A percentile compares a stretch with the other conserved stretches of the same genome.
Conservation (phyloP, 2,113 vertebrate species). For the Catagonus wagneri region DNA sequence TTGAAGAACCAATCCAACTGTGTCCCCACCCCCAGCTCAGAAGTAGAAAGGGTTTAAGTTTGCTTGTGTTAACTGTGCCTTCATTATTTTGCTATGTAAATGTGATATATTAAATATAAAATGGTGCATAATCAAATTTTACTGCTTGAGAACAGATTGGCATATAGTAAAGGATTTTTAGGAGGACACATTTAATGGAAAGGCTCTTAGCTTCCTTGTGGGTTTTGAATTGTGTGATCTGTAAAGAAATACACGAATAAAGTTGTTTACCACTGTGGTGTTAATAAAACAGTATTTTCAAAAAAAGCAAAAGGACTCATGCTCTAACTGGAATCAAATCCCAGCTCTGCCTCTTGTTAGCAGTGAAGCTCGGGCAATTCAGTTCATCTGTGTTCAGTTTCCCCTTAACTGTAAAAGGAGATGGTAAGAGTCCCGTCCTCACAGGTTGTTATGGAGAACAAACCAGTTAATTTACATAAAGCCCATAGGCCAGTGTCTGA, state of each 20-base stretch:
- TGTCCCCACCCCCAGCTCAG: slow-evolving; percentile 61
- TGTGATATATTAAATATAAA: slow-evolving; percentile 72
- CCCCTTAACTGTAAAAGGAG: background rate
- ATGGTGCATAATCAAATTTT: slow-evolving; percentile 75
- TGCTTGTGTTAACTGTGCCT: slow-evolving; percentile 79
- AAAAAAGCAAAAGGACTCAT: slow-evolving; percentile 55
- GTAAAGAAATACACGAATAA: slow-evolving; percentile 55
- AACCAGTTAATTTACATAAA: background rate
- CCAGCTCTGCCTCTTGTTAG: background rate
- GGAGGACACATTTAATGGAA: slow-evolving; percentile 63
- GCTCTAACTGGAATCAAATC: slow-evolving; percentile 50
- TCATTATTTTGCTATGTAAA: slow-evolving; percentile 79
- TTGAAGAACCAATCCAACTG: slow-evolving; percentile 68
- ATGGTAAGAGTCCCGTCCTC: background rate
- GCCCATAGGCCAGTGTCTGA: background rate
- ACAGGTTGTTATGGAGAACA: background rate
- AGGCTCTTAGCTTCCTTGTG: slow-evolving; percentile 70
- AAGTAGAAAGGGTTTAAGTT: slow-evolving; percentile 75
- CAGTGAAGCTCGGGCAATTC: background rate
- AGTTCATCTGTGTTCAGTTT: background rate
- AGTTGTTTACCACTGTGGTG: slow-evolving; percentile 77
- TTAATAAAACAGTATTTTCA: slow-evolving; percentile 80
- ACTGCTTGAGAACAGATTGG: slow-evolving; percentile 51
- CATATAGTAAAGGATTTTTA: slow-evolving; percentile 57
- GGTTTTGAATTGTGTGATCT: slow-evolving; percentile 75